A percentile compares a stretch with the other conserved stretches of the same genome.
Conservation (phyloP, 2,113 vertebrate species). For the Typhlomys cinereus region DNA sequence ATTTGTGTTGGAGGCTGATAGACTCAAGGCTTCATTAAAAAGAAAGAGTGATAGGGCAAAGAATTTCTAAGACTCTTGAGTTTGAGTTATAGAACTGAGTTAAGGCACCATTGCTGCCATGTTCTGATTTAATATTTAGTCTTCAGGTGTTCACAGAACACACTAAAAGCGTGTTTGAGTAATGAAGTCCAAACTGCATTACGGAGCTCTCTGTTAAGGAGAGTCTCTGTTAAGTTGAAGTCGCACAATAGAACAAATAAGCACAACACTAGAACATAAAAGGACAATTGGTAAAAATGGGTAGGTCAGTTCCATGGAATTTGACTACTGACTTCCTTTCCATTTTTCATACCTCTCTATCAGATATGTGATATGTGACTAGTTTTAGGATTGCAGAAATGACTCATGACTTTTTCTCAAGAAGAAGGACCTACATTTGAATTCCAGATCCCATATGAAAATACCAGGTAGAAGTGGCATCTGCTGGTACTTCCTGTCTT, state of each 20-base stretch:
- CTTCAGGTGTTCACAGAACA: background rate
- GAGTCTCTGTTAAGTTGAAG: background rate
- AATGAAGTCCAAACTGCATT: background rate
- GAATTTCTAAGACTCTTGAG: background rate
- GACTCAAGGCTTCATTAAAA: background rate
- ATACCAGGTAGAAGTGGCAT: too few species aligned
- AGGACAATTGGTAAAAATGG: background rate
- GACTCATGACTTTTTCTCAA: too few species aligned
- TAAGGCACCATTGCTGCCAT: background rate
- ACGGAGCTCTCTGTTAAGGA: background rate
- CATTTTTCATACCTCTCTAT: background rate
- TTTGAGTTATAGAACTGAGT: background rate
- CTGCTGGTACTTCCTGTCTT: too few species aligned
- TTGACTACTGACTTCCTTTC: background rate
- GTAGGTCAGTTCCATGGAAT: background rate
- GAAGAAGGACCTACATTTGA: too few species aligned
- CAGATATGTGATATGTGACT: background rate
- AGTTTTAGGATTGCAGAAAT: too few species aligned
- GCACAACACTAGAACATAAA: background rate
- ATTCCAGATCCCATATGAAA: too few species aligned
- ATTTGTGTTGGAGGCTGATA: background rate
- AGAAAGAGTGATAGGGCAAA: background rate
- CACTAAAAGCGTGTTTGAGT: background rate
- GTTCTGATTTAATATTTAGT: background rate
- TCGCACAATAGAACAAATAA: slow-evolving; percentile 7